Conservation (phyloP, 2,888 invertebrate genomes). For the Sinohyriopsis cumingii region DNA sequence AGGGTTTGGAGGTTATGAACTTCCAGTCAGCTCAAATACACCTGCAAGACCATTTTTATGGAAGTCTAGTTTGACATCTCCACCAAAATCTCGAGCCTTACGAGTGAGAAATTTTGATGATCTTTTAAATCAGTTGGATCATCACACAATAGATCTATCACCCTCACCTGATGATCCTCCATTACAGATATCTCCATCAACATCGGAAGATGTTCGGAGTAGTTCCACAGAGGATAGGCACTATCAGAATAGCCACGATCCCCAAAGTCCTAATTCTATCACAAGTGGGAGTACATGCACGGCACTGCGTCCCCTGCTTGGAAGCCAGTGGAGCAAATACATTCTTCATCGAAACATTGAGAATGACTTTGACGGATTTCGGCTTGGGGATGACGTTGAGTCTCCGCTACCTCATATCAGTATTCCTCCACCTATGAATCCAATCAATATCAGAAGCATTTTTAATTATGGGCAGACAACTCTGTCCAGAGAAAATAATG, state of each 20-base stretch:
- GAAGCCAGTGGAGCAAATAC: conserved; percentile 61
- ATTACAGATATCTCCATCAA: conserved; percentile 59
- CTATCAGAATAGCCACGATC: conserved; percentile 40
- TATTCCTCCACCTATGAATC: conserved; percentile 64
- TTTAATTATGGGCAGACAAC: conserved; percentile 51
- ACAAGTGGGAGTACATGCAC: conserved; percentile 57
- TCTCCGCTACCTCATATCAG: conserved; percentile 49
- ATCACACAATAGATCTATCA: conserved; percentile 62
- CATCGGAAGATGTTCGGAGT: conserved; percentile 59
- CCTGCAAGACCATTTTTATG: conserved; percentile 48
- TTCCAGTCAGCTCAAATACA: conserved; percentile 31
- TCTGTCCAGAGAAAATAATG: conserved; percentile 44
- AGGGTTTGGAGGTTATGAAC: conserved; percentile 40
- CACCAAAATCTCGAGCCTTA: conserved; percentile 58
- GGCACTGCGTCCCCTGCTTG: conserved; percentile 48
- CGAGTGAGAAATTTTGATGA: conserved; percentile 59
- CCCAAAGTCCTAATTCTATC: conserved; percentile 57
- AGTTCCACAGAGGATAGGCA: conserved; percentile 56
- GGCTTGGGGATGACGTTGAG: conserved; percentile 34
- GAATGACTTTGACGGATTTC: conserved; percentile 30
- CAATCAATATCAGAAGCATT: conserved; percentile 57
- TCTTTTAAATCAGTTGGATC: conserved; percentile 53
- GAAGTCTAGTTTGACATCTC: conserved; percentile 56
- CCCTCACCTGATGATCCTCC: conserved; percentile 63
- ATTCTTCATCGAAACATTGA: conserved; percentile 49